Base-by-base conservation (phyloP, 2,797 vertebrate species). In the Eleutherodactylus coqui region DNA sequence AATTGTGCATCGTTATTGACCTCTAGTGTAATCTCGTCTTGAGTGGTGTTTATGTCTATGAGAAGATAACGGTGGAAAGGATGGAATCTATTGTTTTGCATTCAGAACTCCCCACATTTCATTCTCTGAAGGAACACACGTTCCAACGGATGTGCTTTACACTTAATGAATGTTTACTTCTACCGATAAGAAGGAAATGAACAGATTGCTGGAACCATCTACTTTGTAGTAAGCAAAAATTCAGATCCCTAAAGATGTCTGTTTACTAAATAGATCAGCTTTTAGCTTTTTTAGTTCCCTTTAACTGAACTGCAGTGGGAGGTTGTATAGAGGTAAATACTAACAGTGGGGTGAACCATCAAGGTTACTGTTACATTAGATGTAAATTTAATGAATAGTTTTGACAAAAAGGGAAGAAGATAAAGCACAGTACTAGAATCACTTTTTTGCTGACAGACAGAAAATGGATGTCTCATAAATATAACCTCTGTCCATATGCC, bases 1-100 rank as follows among this genome's bases (percentile, higher is more conserved):
- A 92, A 89, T 88, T 79, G 86, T 0, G 16, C 70, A 83, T 82
- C 83, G 60, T 76, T 82, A 88, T 81, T 81, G 88, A 89, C 84
- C 82, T 73, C 82, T 75, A 62, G 47, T 87, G 45, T 60, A 70
- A 85, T 62, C 76, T 89, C 24, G 45, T 70, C 64, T 62, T 70
- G 47, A 70, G 79, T 36, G 45, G 29, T 72, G 67, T 55, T 70
- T 38, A 69, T 29, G 55, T 76, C 21, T 17, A 41, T 86, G 78
- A 43, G 3, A 13, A 43, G 51, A 88, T 51, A 85, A 85, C 34
- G 24, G 1, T 79, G 41, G 51, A 60, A 76, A 0, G 0, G 0
- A 55, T 83, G 79, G 36, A 55, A 82, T 85, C 1, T 27, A 9
- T 43, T 67, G 80, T 83, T 34, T 9, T 75, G 45, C 14, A 62